These are phyloP conservation scores for Alethe castanea DNA, from an alignment of 2,113 vertebrate genomes.

Conservation along the genomic window DNA sequence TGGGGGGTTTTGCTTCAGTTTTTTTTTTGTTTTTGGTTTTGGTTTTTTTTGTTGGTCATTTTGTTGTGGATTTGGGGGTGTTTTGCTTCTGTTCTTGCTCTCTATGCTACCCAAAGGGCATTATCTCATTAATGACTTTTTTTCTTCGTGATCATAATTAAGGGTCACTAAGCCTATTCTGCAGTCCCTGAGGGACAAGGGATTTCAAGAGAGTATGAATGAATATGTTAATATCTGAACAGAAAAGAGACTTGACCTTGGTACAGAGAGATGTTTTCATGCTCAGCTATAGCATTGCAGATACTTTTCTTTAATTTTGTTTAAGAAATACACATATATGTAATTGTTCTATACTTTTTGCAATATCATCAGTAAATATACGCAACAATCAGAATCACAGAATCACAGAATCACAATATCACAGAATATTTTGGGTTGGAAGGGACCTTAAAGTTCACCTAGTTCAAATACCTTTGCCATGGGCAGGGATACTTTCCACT, in stretches of 20 bases:
- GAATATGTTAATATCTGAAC: constrained; percentile 13
- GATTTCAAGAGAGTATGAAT: neutral
- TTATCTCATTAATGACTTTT: neutral
- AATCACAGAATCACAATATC: neutral
- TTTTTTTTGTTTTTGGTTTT: neutral
- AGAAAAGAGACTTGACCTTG: neutral
- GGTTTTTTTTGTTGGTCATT: neutral
- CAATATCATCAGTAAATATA: neutral
- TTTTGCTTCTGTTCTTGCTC: neutral
- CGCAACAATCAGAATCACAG: neutral
- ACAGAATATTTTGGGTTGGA: neutral
- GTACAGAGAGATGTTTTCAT: neutral
- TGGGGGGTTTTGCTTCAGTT: neutral
- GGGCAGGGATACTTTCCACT: neutral
- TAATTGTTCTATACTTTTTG: neutral
- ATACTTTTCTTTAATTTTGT: neutral
- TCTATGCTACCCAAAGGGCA: neutral
- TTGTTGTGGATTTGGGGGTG: neutral
- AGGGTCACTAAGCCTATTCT: neutral
- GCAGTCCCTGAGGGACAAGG: neutral
- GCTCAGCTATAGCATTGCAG: neutral
- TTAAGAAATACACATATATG: neutral
- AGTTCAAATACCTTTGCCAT: neutral
- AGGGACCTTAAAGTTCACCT: neutral
- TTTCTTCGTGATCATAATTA: neutral